Evolutionary conservation across 37 sponge, comb jelly and placozoan species (phyloP).

Genomic region (Halichondria panicea): DNA sequence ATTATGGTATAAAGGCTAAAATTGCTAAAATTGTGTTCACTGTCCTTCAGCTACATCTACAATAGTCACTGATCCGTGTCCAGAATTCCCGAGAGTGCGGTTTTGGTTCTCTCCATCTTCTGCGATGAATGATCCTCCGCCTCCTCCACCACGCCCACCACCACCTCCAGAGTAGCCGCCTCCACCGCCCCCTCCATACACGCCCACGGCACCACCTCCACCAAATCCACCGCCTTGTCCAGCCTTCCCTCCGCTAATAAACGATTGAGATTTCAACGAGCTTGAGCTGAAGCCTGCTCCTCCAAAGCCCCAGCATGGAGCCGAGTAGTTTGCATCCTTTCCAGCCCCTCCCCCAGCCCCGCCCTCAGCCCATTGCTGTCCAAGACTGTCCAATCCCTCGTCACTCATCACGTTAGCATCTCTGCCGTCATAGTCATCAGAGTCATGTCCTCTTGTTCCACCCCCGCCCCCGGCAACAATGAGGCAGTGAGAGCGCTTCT

Average conservation of each 20-base stretch:
- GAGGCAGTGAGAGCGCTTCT: constrained; percentile 22
- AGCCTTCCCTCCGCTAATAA: constrained; percentile 57
- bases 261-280: constrained; percentile 55
- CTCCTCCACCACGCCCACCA: constrained; percentile 77
- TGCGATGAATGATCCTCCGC: constrained; percentile 49
- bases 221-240: constrained; percentile 74
- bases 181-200: constrained; percentile 77
- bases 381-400: constrained; percentile 33
- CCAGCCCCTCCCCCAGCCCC: constrained; percentile 65
- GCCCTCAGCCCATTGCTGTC: constrained; percentile 63
- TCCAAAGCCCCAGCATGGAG: constrained; percentile 74
- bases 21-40: background rate
- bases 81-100: constrained; percentile 33
- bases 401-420: constrained; percentile 44
- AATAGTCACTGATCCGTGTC: constrained; percentile 53
- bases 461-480: constrained; percentile 72
- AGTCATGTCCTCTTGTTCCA: constrained; percentile 75
- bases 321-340: constrained; percentile 55
- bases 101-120: constrained; percentile 45
- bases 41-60: constrained; percentile 15
- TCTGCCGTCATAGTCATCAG: constrained; percentile 65
- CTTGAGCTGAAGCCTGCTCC: constrained; percentile 63
- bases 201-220: constrained; percentile 76
- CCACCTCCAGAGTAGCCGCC: constrained; percentile 75
- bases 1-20: too few species aligned